Percentiles rank a stretch among this genome's conserved stretches.
Conservation (phyloP, 2,113 vertebrate genomes). For the Cygnus atratus region DNA sequence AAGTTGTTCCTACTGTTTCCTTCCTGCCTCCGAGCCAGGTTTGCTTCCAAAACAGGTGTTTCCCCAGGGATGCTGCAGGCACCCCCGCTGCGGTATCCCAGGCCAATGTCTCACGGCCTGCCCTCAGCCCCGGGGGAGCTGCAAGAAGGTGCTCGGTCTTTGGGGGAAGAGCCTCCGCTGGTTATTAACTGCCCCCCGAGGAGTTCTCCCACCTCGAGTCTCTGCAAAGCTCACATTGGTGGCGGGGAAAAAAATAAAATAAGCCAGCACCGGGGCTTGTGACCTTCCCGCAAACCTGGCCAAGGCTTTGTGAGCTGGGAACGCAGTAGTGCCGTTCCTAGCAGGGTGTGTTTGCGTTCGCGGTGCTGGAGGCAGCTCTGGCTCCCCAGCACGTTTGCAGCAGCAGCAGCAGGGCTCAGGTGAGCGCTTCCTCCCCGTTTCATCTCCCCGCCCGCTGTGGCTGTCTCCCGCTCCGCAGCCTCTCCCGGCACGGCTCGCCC, state of each 20-base stretch:
- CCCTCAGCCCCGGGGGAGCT: background rate
- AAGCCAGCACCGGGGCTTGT: background rate
- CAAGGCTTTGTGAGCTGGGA: background rate
- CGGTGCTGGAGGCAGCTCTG: background rate
- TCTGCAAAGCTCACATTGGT: background rate
- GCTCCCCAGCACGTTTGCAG: background rate
- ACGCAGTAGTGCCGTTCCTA: background rate
- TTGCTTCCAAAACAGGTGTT: background rate
- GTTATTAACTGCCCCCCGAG: background rate
- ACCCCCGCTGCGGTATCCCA: fast-evolving
- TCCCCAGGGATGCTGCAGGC: background rate
- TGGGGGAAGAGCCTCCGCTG: background rate
- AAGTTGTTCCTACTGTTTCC: slow-evolving; percentile 27
- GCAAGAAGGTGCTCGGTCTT: background rate
- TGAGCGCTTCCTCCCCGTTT: background rate
- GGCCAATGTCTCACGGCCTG: background rate
- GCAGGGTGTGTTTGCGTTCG: background rate
- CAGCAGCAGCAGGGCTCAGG: background rate
- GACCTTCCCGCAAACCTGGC: background rate
- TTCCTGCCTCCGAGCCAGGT: slow-evolving; percentile 33
- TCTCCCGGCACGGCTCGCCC: background rate
- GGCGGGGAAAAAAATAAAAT: background rate
- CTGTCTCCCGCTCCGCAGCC: background rate
- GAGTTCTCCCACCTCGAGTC: background rate
- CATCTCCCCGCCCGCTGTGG: background rate